Conservation (phyloP, 2,797 vertebrate species). For the Synanceia verrucosa region DNA sequence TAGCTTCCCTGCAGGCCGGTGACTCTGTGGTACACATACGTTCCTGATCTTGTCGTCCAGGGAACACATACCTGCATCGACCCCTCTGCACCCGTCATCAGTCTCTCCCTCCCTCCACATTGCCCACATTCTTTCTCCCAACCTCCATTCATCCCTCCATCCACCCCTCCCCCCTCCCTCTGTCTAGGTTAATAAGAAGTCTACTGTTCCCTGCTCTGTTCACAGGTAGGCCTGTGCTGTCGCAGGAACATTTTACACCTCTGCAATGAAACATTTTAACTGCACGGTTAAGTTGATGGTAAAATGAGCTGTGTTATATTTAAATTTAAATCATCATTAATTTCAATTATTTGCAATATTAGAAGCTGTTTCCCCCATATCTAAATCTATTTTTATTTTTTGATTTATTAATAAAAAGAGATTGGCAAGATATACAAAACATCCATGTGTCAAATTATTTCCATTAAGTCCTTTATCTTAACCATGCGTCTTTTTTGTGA, state of each 20-base stretch:
- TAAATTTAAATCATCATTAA: too few relatives aligned
- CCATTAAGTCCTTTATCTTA: neutral
- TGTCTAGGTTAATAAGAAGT: slow-evolving; percentile 72
- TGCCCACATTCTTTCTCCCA: slow-evolving; percentile 77
- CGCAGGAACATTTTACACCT: slow-evolving; percentile 63
- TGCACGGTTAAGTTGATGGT: neutral
- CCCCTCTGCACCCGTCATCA: slow-evolving; percentile 36
- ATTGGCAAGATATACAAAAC: neutral
- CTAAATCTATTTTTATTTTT: neutral
- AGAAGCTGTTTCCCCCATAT: too few relatives aligned
- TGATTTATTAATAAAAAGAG: neutral
- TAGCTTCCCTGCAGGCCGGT: neutral
- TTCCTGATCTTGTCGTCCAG: slow-evolving; percentile 28
- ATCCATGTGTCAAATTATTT: neutral
- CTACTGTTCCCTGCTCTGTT: slow-evolving; percentile 68
- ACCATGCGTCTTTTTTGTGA: neutral
- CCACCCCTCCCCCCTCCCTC: slow-evolving; percentile 32
- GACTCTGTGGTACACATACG: neutral
- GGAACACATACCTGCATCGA: slow-evolving; percentile 66
- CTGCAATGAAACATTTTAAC: neutral
- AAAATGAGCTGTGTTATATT: neutral
- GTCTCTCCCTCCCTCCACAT: slow-evolving; percentile 64
- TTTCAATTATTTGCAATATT: too few relatives aligned
- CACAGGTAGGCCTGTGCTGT: slow-evolving; percentile 57
- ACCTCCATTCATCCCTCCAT: slow-evolving; percentile 74